phyloP scores from a whole-genome alignment of 2,888 invertebrate species.

The Protodeltote pygarga region DNA sequence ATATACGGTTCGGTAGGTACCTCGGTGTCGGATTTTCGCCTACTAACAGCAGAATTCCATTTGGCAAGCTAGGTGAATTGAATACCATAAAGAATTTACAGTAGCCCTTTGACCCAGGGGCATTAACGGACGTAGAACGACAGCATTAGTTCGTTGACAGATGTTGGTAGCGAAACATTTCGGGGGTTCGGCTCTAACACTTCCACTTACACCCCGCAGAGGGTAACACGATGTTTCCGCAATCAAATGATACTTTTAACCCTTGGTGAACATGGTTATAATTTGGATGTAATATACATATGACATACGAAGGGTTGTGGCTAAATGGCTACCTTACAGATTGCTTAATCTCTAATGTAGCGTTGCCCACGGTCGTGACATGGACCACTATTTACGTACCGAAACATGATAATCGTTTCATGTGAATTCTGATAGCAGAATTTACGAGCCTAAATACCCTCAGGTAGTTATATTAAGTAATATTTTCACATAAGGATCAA shows the following conservation, averaged over 20 bases:
- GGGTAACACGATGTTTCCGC: constrained; percentile 22
- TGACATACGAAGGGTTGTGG: too few relatives aligned
- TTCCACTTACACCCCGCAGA: constrained; percentile 17
- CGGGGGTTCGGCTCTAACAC: constrained; percentile 29
- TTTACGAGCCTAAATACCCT: too few relatives aligned
- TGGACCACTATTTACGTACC: too few relatives aligned
- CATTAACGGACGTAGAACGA: constrained; percentile 56
- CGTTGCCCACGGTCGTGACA: too few relatives aligned
- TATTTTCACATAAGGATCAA: too few relatives aligned
- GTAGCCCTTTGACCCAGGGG: constrained; percentile 54
- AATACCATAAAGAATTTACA: constrained; percentile 63
- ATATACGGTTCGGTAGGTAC: constrained; percentile 33
- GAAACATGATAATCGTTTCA: too few relatives aligned
- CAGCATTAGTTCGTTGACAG: constrained; percentile 56
- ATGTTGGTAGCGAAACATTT: constrained; percentile 49
- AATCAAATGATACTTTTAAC: constrained; percentile 28
- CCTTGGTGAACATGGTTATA: constrained; percentile 13
- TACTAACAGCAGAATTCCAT: constrained; percentile 70
- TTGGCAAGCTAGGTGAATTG: constrained; percentile 59
- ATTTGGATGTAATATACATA: constrained; percentile 18
- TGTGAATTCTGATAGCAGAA: too few relatives aligned
- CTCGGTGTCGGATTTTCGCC: constrained; percentile 49
- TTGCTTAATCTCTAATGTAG: too few relatives aligned
- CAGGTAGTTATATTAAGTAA: too few relatives aligned
- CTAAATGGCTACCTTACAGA: too few relatives aligned